These are phyloP conservation scores for Himalopsyche phryganea DNA, from an alignment of 1,140 invertebrate genomes.

Conservation along the genomic window DNA sequence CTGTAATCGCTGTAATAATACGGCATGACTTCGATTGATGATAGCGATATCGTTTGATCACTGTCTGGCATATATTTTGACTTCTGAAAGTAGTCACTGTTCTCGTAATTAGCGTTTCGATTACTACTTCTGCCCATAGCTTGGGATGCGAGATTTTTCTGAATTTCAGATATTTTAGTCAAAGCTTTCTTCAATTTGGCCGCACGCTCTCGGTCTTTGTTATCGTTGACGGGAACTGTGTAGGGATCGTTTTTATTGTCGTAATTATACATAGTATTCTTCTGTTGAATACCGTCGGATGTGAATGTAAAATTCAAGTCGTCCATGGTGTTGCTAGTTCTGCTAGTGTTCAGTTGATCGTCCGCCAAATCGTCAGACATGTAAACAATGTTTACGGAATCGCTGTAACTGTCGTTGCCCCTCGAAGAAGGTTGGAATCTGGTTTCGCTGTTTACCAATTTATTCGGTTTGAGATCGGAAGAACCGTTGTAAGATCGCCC, in stretches of 20 bases:
- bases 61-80: neutral
- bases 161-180: conserved; percentile 29
- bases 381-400: conserved; percentile 1
- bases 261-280: conserved; percentile 7
- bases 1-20: conserved; percentile 13
- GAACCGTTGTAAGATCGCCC: neutral
- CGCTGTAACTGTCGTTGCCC: neutral
- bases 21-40: conserved; percentile 20
- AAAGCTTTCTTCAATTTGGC: conserved; percentile 27
- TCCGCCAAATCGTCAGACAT: conserved; percentile 31
- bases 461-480: neutral
- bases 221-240: neutral
- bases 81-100: conserved; percentile 3
- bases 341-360: conserved; percentile 41
- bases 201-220: conserved; percentile 18
- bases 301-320: conserved; percentile 50
- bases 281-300: conserved; percentile 36
- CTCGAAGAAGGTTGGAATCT: too few relatives aligned
- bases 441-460: too few relatives aligned
- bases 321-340: conserved; percentile 50
- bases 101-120: neutral
- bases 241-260: conserved; percentile 6
- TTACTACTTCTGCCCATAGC: conserved; percentile 6
- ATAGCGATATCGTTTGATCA: conserved; percentile 23
- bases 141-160: conserved; percentile 29